Evolutionary conservation across 2,113 vertebrate genomes (phyloP).

Genomic region (Psammodynastes pulverulentus): DNA sequence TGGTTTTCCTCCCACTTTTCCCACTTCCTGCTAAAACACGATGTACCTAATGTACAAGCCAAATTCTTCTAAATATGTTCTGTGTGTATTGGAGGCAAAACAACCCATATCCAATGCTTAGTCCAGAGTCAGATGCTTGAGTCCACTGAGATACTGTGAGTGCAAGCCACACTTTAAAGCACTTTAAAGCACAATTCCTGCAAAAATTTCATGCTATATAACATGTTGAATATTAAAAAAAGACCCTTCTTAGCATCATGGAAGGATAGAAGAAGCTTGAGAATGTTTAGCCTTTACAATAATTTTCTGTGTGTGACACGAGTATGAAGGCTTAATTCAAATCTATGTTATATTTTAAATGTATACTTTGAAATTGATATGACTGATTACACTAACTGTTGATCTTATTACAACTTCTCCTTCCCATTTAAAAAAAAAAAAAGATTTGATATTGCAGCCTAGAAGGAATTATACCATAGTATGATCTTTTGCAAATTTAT

Average conservation of each 20-base stretch:
- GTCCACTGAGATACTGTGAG: neutral
- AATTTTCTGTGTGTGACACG: neutral
- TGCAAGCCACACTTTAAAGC: neutral
- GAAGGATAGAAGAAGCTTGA: neutral
- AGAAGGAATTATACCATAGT: neutral
- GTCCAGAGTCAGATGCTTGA: neutral
- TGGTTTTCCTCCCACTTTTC: neutral
- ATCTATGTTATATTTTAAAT: neutral
- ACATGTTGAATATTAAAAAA: neutral
- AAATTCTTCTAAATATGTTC: neutral
- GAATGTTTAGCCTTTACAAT: neutral
- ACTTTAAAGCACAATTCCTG: neutral
- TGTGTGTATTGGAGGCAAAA: neutral
- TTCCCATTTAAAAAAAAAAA: neutral
- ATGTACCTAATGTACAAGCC: neutral
- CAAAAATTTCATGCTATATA: neutral
- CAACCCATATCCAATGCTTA: neutral
- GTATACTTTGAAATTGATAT: neutral
- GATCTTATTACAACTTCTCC: neutral
- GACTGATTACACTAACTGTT: neutral
- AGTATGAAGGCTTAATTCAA: neutral
- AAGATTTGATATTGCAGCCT: neutral
- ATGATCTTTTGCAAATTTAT: constrained; percentile 52
- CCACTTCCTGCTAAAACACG: neutral
- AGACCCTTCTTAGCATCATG: neutral